Percentiles rank a stretch among this genome's conserved stretches.
These are phyloP conservation scores for Zeus faber DNA, from an alignment of 2,113 vertebrate genomes.

Conservation along the genomic window DNA sequence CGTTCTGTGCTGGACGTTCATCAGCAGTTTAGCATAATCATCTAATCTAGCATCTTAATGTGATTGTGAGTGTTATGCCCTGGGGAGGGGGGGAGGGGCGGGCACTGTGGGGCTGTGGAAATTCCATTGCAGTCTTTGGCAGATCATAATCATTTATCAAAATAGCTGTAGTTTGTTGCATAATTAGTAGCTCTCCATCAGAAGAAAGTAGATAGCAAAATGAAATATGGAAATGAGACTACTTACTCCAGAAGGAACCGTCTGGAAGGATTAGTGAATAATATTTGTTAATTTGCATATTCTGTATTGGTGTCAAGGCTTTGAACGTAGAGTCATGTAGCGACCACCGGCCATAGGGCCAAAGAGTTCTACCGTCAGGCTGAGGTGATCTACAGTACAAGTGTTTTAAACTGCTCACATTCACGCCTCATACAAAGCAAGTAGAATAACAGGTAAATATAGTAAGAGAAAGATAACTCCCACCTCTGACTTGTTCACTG, in stretches of 20 bases:
- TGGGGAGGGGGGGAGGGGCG: neutral
- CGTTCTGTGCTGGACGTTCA: no score
- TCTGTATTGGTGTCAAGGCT: slow-evolving; percentile 16
- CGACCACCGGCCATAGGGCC: neutral
- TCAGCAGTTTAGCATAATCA: no score
- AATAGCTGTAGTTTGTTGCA: slow-evolving; percentile 27
- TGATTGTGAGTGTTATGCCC: neutral
- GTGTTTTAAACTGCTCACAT: no score
- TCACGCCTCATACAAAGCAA: no score
- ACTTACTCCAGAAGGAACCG: slow-evolving; percentile 43
- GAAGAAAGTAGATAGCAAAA: slow-evolving; percentile 45
- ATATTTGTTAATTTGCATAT: slow-evolving; percentile 47
- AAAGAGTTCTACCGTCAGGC: no score
- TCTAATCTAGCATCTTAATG: neutral
- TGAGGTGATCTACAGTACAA: no score
- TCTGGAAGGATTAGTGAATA: slow-evolving; percentile 55
- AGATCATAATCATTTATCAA: slow-evolving; percentile 44
- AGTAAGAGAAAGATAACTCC: no score
- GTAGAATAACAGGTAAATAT: no score
- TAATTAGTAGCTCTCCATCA: slow-evolving; percentile 54
- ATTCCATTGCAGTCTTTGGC: slow-evolving; percentile 17
- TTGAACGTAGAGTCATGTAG: slow-evolving; percentile 13
- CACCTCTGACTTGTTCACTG: no score
- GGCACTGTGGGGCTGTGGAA: slow-evolving; percentile 17
- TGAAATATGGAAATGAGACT: slow-evolving; percentile 57